Evolutionary conservation across 1,140 invertebrate species (phyloP).

Genomic region (Reticulitermes speratus): DNA sequence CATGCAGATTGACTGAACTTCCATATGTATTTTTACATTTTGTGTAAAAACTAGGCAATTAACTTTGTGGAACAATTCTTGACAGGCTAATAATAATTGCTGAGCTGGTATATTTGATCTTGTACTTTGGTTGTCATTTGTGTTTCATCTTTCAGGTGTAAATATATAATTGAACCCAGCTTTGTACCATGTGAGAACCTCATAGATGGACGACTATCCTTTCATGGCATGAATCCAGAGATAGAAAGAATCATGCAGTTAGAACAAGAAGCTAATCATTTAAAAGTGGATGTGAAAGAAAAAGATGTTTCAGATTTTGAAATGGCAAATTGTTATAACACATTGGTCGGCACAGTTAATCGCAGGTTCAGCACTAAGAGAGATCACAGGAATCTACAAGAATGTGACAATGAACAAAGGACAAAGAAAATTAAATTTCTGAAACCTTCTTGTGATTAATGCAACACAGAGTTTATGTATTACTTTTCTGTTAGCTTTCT

Average conservation of each 20-base stretch:
- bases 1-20: no score
- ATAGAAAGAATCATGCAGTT: constrained; percentile 70
- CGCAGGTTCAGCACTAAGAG: constrained; percentile 26
- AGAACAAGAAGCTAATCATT: constrained; percentile 52
- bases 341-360: constrained; percentile 13
- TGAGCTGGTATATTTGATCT: no score
- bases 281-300: constrained; percentile 49
- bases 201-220: constrained; percentile 78
- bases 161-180: constrained; percentile 74
- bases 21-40: no score
- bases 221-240: constrained; percentile 85
- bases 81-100: no score
- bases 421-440: constrained; percentile 22
- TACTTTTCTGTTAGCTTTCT: no score
- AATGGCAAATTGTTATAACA: constrained; percentile 27
- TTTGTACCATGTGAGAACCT: constrained; percentile 72
- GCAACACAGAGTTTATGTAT: no score
- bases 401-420: neutral
- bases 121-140: no score
- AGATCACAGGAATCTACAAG: neutral
- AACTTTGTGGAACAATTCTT: no score
- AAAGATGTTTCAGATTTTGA: constrained; percentile 54
- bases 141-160: constrained; percentile 53
- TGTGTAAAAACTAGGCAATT: no score
- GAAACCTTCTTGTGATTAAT: constrained; percentile 4